Evolutionary conservation across 1,140 invertebrate species (phyloP).

Genomic region (Pogonomyrmex californicus): DNA sequence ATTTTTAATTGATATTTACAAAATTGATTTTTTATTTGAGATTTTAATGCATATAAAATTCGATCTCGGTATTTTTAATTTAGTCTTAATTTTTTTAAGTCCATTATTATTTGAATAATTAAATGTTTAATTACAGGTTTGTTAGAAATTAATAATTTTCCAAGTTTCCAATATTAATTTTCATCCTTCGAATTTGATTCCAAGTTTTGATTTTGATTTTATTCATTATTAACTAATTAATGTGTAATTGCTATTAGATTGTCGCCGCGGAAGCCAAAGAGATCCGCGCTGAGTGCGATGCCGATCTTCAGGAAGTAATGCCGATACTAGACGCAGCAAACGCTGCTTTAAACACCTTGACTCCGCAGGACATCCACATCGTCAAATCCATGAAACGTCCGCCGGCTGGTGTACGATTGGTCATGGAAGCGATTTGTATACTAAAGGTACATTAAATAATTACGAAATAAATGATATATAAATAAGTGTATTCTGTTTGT

Average conservation of each 20-base stretch:
- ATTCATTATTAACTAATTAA: neutral
- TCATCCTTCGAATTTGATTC: neutral
- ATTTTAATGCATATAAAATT: neutral
- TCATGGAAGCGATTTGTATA: conserved; percentile 99
- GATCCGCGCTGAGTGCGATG: conserved; percentile 98
- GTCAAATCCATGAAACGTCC: conserved; percentile 99
- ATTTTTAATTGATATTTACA: neutral
- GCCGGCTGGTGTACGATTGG: conserved; percentile 96
- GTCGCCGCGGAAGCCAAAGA: conserved; percentile 90
- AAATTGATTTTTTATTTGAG: neutral
- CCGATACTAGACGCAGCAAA: conserved; percentile 96
- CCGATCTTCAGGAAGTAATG: conserved; percentile 96
- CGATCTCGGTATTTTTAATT: neutral
- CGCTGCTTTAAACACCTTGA: conserved; percentile 96
- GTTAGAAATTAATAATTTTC: neutral
- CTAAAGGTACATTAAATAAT: conserved; percentile 90
- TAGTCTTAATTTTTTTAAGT: neutral
- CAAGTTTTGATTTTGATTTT: neutral
- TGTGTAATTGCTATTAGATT: conserved; percentile 64
- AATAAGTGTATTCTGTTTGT: neutral
- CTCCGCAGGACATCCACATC: conserved; percentile 96
- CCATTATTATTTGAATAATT: neutral
- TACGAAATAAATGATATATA: neutral
- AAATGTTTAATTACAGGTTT: neutral
- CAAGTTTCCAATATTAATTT: neutral